Conservation (phyloP, 2,797 vertebrate species). For the Parauchenoglanis punctatus region DNA sequence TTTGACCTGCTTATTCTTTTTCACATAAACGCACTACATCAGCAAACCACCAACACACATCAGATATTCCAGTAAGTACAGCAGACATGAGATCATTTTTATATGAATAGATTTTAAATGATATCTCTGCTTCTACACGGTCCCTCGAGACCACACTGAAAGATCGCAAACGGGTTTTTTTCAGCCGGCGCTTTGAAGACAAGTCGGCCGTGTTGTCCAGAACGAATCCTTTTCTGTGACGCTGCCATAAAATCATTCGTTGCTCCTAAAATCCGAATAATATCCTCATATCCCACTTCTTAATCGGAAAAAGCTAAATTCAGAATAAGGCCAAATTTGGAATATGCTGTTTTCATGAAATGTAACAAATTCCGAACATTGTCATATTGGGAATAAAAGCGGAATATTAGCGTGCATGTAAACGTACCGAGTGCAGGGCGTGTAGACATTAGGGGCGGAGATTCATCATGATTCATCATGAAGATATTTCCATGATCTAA, state of each 20-base stretch:
- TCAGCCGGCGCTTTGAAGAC: background rate
- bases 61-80: background rate
- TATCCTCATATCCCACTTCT: too few relatives aligned
- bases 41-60: background rate
- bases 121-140: background rate
- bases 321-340: too few relatives aligned
- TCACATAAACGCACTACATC: background rate
- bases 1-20: background rate
- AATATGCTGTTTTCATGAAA: too few relatives aligned
- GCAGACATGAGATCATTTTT: background rate
- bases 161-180: too few relatives aligned
- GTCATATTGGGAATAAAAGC: too few relatives aligned
- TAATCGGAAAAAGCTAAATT: too few relatives aligned
- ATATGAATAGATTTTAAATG: background rate
- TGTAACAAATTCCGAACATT: too few relatives aligned
- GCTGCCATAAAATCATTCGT: too few relatives aligned
- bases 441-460: too few relatives aligned
- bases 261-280: too few relatives aligned
- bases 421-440: too few relatives aligned
- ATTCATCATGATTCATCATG: background rate
- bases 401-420: too few relatives aligned
- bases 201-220: background rate
- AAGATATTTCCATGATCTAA: background rate
- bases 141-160: background rate
- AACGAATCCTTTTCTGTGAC: background rate